Conservation (phyloP, 2,888 invertebrate genomes). For the Phyllotreta striolata region DNA sequence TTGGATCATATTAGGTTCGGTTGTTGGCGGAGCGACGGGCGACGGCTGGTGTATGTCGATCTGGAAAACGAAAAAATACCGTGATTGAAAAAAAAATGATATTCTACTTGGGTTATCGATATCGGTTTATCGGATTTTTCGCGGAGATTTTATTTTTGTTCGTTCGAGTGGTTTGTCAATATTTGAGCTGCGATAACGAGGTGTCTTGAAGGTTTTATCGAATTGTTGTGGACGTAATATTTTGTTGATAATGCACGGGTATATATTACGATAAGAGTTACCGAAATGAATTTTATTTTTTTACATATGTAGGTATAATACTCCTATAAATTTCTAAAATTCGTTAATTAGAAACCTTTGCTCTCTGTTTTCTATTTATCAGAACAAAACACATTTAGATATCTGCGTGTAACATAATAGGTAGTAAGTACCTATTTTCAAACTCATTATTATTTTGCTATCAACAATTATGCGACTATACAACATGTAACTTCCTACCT, state of each 20-base stretch:
- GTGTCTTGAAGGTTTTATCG: conserved; percentile 32
- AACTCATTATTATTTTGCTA: no score
- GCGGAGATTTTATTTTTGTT: conserved; percentile 40
- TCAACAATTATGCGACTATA: no score
- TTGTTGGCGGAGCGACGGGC: conserved; percentile 45
- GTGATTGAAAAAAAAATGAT: conserved; percentile 5
- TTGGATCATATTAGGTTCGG: conserved; percentile 41
- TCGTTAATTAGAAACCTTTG: neutral
- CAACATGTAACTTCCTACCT: no score
- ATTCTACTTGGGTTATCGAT: neutral
- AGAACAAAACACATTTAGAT: no score
- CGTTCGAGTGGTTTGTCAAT: conserved; percentile 27
- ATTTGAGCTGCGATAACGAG: conserved; percentile 27
- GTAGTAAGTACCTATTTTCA: no score
- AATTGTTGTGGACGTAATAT: conserved; percentile 17
- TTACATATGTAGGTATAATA: no score
- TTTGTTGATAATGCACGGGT: conserved; percentile 17
- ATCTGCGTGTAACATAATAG: no score
- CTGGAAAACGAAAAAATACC: conserved; percentile 37
- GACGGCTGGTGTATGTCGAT: conserved; percentile 35
- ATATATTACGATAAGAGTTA: conserved; percentile 3
- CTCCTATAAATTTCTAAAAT: conserved; percentile 1
- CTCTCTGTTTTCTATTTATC: no score
- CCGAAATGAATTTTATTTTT: no score
- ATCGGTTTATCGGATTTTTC: conserved; percentile 31